Evolutionary conservation across 37 sponge, comb jelly and placozoan species (phyloP), one percentile per base, ranked within the genome.

Genomic region (Oopsacas minuta): DNA sequence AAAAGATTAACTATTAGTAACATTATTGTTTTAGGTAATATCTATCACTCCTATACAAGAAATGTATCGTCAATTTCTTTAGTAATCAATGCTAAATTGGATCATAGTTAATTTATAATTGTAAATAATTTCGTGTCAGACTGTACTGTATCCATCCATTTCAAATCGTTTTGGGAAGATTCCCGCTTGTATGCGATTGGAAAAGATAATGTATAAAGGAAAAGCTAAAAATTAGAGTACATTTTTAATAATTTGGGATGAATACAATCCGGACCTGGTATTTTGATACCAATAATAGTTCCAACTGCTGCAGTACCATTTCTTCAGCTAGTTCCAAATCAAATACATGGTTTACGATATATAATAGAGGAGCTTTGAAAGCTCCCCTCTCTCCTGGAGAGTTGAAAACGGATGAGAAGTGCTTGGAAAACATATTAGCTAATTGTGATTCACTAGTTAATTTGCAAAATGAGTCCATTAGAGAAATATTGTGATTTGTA

Each of bases 91-190:
- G n/a, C n/a, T n/a, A n/a, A n/a, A n/a, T n/a, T n/a, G n/a, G n/a
- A n/a, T n/a, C n/a, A n/a, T n/a, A n/a, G n/a, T n/a, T n/a, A n/a
- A n/a, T n/a, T n/a, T n/a, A n/a, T n/a, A n/a, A n/a, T n/a, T n/a
- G n/a, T n/a, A n/a, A n/a, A n/a, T n/a, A n/a, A n/a, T n/a, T n/a
- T n/a, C n/a, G n/a, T n/a, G n/a, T n/a, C n/a, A n/a, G n/a, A n/a
- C n/a, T n/a, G n/a, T n/a, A n/a, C n/a, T 7, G 85, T 38, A 88
- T 85, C 82, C 0, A 86, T 53, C 52, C 38, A 32, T 1, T 37
- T 88, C 86, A 61, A 88, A 38, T 88, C 86, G 17, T n/a, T 42
- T 85, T 52, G 89, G 89, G 23, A 88, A 85, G 0, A 10, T 35
- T 20, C 89, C 86, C 8, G 81, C 10, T 20, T 46, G 17, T 12